A percentile compares a stretch with the other conserved stretches of the same genome.
These are phyloP conservation scores for Gnathonemus longibarbis DNA, from an alignment of 2,113 vertebrate species.

Conservation along the genomic window DNA sequence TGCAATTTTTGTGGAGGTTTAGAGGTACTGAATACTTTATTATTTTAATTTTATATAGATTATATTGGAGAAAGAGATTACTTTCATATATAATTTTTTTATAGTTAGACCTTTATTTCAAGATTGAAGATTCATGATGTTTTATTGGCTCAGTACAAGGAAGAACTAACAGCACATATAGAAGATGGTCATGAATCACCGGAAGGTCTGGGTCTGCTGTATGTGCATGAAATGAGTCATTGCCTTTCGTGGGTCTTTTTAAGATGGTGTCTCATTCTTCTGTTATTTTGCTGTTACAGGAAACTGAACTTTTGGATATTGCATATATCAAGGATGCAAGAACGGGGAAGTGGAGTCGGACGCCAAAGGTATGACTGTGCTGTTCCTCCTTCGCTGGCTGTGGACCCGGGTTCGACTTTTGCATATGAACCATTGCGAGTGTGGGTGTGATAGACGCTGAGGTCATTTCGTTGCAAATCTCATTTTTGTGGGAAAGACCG, in stretches of 20 bases:
- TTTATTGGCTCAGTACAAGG: not conserved
- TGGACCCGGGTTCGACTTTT: not conserved
- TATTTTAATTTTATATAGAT: not conserved
- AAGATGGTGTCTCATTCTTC: not conserved
- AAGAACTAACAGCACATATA: not conserved
- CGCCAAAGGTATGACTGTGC: conserved; percentile 67
- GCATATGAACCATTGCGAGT: not conserved
- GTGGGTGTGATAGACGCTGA: not conserved
- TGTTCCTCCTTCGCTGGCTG: not conserved
- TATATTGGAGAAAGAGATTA: not conserved
- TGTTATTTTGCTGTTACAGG: conserved; percentile 53
- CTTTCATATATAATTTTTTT: not conserved
- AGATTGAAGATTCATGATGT: not conserved
- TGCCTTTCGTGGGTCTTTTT: not conserved
- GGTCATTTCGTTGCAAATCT: not conserved
- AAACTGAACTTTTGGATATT: conserved; percentile 76
- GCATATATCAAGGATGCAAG: conserved; percentile 76
- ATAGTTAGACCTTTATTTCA: not conserved
- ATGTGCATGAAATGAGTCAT: not conserved
- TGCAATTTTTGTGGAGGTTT: not conserved
- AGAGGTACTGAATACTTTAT: not conserved
- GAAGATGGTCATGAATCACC: not conserved
- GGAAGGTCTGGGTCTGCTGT: not conserved
- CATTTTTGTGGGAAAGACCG: not conserved
- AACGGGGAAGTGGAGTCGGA: conserved; percentile 71